phyloP scores from a whole-genome alignment of 2,113 vertebrate genomes.

The Zosterops borbonicus region DNA sequence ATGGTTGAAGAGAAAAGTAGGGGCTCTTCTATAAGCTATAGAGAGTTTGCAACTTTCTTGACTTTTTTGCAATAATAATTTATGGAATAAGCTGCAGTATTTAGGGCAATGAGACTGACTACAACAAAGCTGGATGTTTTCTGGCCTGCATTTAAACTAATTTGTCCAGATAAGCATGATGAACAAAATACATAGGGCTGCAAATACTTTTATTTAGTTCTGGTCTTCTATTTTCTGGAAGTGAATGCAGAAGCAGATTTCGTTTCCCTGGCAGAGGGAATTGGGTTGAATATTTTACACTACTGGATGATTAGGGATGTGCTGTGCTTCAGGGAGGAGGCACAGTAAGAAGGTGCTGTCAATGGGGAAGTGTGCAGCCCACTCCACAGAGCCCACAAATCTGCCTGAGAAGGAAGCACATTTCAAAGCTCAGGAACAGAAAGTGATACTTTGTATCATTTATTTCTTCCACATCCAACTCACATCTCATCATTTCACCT shows the following conservation, averaged over 20 bases:
- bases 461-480: background rate
- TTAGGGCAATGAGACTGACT: background rate
- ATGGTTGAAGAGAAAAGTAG: background rate
- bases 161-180: background rate
- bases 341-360: background rate
- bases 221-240: background rate
- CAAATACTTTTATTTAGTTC: constrained; percentile 12
- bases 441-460: background rate
- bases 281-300: background rate
- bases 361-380: background rate
- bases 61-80: background rate
- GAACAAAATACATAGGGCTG: background rate
- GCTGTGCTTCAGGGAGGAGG: background rate
- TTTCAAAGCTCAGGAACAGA: background rate
- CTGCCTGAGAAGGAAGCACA: background rate
- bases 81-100: background rate
- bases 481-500: background rate
- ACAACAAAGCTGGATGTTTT: background rate
- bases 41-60: background rate
- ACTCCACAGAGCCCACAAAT: background rate
- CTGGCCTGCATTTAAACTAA: constrained; percentile 17
- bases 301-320: background rate
- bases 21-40: background rate
- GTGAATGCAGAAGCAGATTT: background rate
- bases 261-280: background rate